Conservation (phyloP, 2,888 invertebrate species). For the Anthoptus insignis region DNA sequence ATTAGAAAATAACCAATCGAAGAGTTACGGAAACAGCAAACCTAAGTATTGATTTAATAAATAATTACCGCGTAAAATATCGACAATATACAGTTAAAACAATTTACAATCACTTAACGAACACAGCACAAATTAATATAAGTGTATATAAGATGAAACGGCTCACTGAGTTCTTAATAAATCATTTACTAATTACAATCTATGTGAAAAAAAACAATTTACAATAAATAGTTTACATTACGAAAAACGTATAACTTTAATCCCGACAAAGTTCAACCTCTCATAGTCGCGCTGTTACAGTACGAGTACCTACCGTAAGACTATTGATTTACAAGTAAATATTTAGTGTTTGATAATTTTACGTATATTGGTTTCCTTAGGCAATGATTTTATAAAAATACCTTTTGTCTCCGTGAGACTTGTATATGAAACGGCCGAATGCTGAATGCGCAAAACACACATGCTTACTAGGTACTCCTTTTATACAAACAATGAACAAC, state of each 20-base stretch:
- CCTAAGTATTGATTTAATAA: constrained; percentile 83
- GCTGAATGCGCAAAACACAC: constrained; percentile 43
- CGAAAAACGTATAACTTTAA: constrained; percentile 82
- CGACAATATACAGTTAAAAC: constrained; percentile 85
- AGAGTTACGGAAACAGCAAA: constrained; percentile 66
- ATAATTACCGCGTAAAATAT: constrained; percentile 83
- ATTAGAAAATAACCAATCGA: constrained; percentile 68
- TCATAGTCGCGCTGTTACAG: constrained; percentile 59
- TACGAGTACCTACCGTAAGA: constrained; percentile 69
- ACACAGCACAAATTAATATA: constrained; percentile 83
- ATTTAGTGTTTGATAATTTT: constrained; percentile 79
- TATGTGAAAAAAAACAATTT: constrained; percentile 80
- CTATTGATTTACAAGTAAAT: constrained; percentile 82
- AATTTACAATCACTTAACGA: constrained; percentile 85
- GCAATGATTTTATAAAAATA: constrained; percentile 86
- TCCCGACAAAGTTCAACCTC: constrained; percentile 72
- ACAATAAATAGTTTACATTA: constrained; percentile 81
- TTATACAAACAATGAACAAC: constrained; percentile 61
- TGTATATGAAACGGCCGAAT: constrained; percentile 56
- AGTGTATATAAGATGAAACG: constrained; percentile 68
- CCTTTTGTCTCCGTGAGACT: constrained; percentile 65
- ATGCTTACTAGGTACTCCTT: constrained; percentile 39
- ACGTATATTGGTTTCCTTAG: constrained; percentile 85
- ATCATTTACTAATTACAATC: constrained; percentile 79
- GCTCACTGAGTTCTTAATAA: constrained; percentile 77